Conservation (phyloP, 1,140 invertebrate genomes). For the Eupristina koningsbergeri region DNA sequence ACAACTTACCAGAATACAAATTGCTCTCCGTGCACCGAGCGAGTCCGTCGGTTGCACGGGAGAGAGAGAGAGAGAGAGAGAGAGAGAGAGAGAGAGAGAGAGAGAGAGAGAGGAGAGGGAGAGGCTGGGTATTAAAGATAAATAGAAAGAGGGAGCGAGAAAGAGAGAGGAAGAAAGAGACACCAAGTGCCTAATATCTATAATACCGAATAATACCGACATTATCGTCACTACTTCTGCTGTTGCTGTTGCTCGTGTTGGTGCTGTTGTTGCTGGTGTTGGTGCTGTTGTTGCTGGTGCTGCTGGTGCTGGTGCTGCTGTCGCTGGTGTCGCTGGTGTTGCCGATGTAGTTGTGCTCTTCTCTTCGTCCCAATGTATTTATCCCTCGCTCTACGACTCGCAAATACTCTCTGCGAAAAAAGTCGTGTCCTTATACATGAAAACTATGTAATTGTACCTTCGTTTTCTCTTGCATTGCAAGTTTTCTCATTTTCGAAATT, state of each 20-base stretch:
- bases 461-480: too few relatives aligned
- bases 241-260: neutral
- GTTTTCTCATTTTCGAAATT: too few relatives aligned
- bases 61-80: neutral
- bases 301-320: neutral
- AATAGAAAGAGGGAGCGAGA: too few relatives aligned
- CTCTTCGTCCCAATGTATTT: too few relatives aligned
- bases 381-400: neutral
- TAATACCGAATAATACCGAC: conserved; percentile 12
- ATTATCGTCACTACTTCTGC: neutral
- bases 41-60: neutral
- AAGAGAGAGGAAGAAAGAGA: neutral
- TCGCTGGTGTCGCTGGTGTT: too few relatives aligned
- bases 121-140: neutral
- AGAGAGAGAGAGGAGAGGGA: neutral
- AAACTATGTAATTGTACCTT: too few relatives aligned
- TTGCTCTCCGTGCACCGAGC: conserved; percentile 55
- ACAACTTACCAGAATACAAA: conserved; percentile 71
- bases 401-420: too few relatives aligned
- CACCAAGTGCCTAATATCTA: conserved; percentile 7
- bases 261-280: neutral
- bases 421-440: too few relatives aligned
- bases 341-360: too few relatives aligned
- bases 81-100: neutral
- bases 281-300: neutral